phyloP scores from a whole-genome alignment of 2,113 vertebrate species.

The Saccopteryx bilineata region DNA sequence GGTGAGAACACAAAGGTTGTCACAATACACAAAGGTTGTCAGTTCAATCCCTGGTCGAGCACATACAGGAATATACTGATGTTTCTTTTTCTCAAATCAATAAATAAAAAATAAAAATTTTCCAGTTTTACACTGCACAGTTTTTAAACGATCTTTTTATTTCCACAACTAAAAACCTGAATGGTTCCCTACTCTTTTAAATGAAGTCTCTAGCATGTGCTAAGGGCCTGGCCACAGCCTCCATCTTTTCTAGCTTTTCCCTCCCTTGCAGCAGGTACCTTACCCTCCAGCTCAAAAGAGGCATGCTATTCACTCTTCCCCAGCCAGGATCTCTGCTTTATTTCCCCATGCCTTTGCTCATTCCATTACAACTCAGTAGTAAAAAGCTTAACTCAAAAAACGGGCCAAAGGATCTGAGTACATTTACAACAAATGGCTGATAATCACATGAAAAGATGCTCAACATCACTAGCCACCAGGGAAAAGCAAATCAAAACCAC shows the following conservation, averaged over 20 bases:
- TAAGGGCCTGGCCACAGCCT: neutral
- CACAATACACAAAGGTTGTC: too few relatives aligned
- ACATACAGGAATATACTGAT: too few relatives aligned
- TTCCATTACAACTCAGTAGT: neutral
- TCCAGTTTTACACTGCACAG: neutral
- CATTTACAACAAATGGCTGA: neutral
- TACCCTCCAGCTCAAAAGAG: neutral
- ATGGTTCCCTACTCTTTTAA: neutral
- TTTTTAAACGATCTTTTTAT: conserved; percentile 3
- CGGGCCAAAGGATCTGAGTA: neutral
- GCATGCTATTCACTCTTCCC: neutral
- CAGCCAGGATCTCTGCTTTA: neutral
- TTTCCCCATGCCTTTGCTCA: neutral
- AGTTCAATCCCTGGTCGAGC: too few relatives aligned
- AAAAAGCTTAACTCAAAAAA: neutral
- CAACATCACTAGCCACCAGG: neutral
- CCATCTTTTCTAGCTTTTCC: neutral
- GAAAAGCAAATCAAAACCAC: neutral
- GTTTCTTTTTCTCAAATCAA: too few relatives aligned
- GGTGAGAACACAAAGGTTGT: too few relatives aligned
- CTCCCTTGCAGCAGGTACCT: neutral
- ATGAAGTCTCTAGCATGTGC: neutral
- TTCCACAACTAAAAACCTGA: neutral
- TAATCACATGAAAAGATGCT: neutral
- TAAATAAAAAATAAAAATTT: neutral